Conservation (phyloP, 1,140 invertebrate species). For the Archivesica marissinica region DNA sequence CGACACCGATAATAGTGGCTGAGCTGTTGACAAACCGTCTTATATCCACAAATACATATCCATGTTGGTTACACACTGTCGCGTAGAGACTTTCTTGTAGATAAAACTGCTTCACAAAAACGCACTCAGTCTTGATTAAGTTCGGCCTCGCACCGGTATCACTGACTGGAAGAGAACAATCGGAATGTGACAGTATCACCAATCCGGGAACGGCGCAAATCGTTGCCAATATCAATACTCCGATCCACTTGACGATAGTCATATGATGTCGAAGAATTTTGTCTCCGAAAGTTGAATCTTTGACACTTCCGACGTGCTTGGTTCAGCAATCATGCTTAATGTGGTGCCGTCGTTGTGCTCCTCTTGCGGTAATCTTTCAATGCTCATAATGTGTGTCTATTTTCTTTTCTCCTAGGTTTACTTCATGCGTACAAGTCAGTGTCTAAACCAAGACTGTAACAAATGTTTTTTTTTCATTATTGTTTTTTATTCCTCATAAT, state of each 20-base stretch:
- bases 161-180: neutral
- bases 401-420: too few species aligned
- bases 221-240: neutral
- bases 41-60: constrained; percentile 17
- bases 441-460: too few species aligned
- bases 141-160: neutral
- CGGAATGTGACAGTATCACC: neutral
- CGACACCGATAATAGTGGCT: neutral
- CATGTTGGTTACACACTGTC: neutral
- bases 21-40: neutral
- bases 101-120: neutral
- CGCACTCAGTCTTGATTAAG: too few species aligned
- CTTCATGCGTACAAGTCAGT: too few species aligned
- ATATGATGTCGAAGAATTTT: too few species aligned
- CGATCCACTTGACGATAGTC: too few species aligned
- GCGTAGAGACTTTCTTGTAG: neutral
- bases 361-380: neutral
- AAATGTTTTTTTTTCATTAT: too few species aligned
- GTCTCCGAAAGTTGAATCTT: too few species aligned
- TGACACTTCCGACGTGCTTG: neutral
- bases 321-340: neutral
- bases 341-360: neutral
- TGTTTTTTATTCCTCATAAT: too few species aligned
- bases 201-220: neutral
- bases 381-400: neutral